These are phyloP conservation scores for Polypterus senegalus DNA, from an alignment of 2,113 vertebrate species.

Conservation along the genomic window DNA sequence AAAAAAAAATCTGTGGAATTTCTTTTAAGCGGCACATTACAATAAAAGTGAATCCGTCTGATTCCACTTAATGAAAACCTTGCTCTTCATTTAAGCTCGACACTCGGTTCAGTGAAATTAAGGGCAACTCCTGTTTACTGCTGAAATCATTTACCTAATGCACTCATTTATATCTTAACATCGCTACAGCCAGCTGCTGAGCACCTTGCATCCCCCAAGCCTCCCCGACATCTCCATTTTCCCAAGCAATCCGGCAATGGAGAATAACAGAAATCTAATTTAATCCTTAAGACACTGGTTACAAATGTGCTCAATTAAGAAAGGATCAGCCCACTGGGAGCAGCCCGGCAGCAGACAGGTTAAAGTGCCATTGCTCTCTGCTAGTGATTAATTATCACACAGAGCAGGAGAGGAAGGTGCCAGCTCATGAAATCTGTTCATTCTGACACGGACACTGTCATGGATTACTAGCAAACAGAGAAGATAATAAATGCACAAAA, in stretches of 20 bases:
- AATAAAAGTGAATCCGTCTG: constrained; percentile 1
- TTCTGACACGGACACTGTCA: constrained; percentile 25
- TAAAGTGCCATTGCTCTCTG: constrained; percentile 47
- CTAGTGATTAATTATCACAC: constrained; percentile 56
- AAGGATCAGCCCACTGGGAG: constrained; percentile 47
- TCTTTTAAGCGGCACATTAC: too few species aligned
- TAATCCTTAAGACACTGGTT: constrained; percentile 40
- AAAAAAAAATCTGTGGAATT: too few species aligned
- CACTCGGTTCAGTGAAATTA: constrained; percentile 54
- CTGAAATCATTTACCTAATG: constrained; percentile 55
- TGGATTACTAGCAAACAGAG: not conserved
- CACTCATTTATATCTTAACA: constrained; percentile 52
- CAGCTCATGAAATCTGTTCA: constrained; percentile 25
- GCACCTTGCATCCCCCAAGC: constrained; percentile 51
- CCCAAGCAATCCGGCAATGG: constrained; percentile 11
- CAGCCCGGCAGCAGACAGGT: constrained; percentile 34
- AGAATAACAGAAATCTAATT: constrained; percentile 46
- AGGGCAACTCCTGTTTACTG: constrained; percentile 53
- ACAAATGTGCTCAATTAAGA: constrained; percentile 51
- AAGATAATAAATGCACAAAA: not conserved
- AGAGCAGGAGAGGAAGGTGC: constrained; percentile 39
- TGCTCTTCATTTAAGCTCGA: constrained; percentile 44
- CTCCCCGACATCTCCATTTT: constrained; percentile 41
- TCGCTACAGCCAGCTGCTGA: constrained; percentile 48
- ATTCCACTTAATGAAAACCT: constrained; percentile 52